phyloP scores from a whole-genome alignment of 1,140 invertebrate species.

The Diuraphis noxia region DNA sequence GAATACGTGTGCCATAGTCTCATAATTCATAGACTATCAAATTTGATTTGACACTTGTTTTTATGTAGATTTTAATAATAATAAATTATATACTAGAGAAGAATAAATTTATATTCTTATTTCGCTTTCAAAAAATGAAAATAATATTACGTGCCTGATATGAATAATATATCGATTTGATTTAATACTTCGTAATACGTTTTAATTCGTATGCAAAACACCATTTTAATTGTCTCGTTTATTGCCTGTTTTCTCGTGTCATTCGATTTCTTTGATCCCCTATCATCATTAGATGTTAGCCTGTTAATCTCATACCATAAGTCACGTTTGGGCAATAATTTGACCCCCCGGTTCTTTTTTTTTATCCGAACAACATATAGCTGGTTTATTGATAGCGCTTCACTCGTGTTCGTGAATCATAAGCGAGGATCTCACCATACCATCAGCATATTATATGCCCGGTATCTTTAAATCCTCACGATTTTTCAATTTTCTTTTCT shows the following conservation, averaged over 20 bases:
- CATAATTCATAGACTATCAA: no score
- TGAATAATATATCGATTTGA: conserved; percentile 3
- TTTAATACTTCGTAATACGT: background rate
- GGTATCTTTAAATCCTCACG: conserved; percentile 48
- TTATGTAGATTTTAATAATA: background rate
- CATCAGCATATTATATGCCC: conserved; percentile 12
- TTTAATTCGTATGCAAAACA: conserved; percentile 4
- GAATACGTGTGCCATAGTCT: no score
- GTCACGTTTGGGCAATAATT: conserved; percentile 52
- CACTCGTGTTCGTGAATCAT: conserved; percentile 48
- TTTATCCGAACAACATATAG: background rate
- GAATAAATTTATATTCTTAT: background rate
- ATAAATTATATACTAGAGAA: background rate
- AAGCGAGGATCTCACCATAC: conserved; percentile 31
- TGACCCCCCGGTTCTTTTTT: background rate
- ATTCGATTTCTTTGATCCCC: background rate
- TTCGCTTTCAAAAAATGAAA: background rate
- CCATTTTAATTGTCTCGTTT: conserved; percentile 14
- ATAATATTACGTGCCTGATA: background rate
- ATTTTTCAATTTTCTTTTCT: conserved; percentile 49
- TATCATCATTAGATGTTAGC: background rate
- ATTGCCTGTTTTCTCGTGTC: conserved; percentile 20
- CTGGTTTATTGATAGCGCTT: background rate
- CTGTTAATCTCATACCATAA: conserved; percentile 32
- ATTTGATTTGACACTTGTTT: background rate